Evolutionary conservation across 2,797 vertebrate species (phyloP).

Genomic region (Silurus aristotelis): DNA sequence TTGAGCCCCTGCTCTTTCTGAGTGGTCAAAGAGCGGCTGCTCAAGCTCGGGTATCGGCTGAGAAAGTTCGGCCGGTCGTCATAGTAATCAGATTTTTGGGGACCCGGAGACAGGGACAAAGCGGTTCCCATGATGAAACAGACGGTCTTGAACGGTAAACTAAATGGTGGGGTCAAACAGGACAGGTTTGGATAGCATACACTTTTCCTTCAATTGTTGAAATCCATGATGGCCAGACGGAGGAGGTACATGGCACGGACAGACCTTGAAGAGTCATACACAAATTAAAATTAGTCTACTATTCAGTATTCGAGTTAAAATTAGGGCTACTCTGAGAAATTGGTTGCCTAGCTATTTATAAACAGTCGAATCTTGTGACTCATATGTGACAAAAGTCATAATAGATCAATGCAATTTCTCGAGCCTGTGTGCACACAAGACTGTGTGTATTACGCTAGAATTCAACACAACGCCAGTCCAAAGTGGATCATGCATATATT

Average conservation of each 20-base stretch:
- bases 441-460: background rate
- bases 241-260: slow-evolving; percentile 36
- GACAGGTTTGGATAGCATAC: slow-evolving; percentile 24
- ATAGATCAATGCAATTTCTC: background rate
- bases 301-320: background rate
- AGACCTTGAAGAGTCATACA: slow-evolving; percentile 36
- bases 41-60: slow-evolving; percentile 77
- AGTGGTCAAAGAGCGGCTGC: slow-evolving; percentile 73
- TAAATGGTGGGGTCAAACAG: slow-evolving; percentile 30
- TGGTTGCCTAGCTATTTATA: background rate
- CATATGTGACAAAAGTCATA: background rate
- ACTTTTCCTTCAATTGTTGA: slow-evolving; percentile 40
- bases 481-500: background rate
- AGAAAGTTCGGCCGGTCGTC: slow-evolving; percentile 73
- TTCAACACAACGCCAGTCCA: background rate
- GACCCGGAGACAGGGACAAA: slow-evolving; percentile 78
- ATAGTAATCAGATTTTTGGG: slow-evolving; percentile 75
- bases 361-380: background rate
- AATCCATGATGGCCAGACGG: slow-evolving; percentile 45
- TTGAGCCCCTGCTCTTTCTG: slow-evolving; percentile 75
- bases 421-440: background rate
- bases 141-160: slow-evolving; percentile 34
- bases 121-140: slow-evolving; percentile 77
- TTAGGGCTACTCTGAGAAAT: background rate
- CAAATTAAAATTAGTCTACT: background rate